phyloP scores from a whole-genome alignment of 2,113 vertebrate species.

The Burhinus oedicnemus region DNA sequence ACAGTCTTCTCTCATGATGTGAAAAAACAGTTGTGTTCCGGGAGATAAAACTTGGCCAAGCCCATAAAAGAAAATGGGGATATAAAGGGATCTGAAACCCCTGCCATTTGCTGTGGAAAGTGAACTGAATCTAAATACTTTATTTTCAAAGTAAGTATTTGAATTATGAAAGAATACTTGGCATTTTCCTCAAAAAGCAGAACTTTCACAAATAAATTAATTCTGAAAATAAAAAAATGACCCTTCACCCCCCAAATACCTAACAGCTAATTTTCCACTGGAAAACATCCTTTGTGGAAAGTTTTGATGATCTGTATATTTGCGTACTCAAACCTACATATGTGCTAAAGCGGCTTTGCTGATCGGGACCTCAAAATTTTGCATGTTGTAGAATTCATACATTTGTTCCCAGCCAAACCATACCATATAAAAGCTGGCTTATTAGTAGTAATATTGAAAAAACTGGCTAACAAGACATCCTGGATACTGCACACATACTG shows the following conservation, averaged over 20 bases:
- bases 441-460: slow-evolving; percentile 6
- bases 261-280: slow-evolving; percentile 14
- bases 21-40: not conserved
- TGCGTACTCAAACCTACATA: not conserved
- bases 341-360: not conserved
- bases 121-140: not conserved
- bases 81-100: not conserved
- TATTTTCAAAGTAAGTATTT: slow-evolving; percentile 41
- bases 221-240: not conserved
- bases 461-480: slow-evolving; percentile 4
- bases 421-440: slow-evolving; percentile 28
- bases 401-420: slow-evolving; percentile 21
- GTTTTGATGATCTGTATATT: not conserved
- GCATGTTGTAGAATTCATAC: not conserved
- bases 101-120: not conserved
- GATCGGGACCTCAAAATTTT: not conserved
- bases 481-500: slow-evolving; percentile 23
- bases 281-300: slow-evolving; percentile 8
- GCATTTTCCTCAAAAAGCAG: slow-evolving; percentile 16
- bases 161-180: slow-evolving; percentile 12
- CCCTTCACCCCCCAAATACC: not conserved
- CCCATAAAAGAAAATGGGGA: not conserved
- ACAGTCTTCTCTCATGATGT: not conserved
- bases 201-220: not conserved
- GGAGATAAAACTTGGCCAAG: slow-evolving; percentile 26